Conservation (phyloP, 1,140 invertebrate species). For the Reticulitermes speratus region DNA sequence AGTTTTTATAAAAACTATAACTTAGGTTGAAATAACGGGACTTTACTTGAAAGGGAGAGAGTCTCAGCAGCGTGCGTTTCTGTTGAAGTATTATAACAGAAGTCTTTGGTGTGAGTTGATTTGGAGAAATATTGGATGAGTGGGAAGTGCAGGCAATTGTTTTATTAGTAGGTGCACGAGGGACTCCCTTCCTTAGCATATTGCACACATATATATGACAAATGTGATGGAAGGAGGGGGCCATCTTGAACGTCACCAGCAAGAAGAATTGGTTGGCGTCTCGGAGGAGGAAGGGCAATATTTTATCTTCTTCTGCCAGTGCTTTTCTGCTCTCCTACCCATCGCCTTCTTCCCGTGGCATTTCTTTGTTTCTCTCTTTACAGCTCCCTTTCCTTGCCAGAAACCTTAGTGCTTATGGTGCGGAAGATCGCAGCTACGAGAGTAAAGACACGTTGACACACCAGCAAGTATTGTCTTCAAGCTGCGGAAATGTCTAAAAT, state of each 20-base stretch:
- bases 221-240: not conserved
- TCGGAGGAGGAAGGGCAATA: conserved; percentile 1
- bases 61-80: not conserved
- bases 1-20: too few species aligned
- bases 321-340: not conserved
- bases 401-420: not conserved
- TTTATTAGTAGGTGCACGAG: conserved; percentile 22
- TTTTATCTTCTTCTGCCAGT: not conserved
- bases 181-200: conserved; percentile 20
- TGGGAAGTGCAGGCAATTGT: conserved; percentile 14
- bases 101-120: not conserved
- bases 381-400: not conserved
- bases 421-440: conserved; percentile 4
- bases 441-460: not conserved
- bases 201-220: conserved; percentile 22
- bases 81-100: not conserved
- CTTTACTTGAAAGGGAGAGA: not conserved
- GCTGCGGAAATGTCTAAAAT: not conserved
- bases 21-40: too few species aligned
- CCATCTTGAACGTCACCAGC: conserved; percentile 8
- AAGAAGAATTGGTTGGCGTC: conserved; percentile 23
- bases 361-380: conserved; percentile 6
- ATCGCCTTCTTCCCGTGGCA: not conserved
- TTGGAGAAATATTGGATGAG: not conserved
- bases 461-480: conserved; percentile 8